Evolutionary conservation across 2,113 vertebrate species (phyloP).

Genomic region (Electrona antarctica): DNA sequence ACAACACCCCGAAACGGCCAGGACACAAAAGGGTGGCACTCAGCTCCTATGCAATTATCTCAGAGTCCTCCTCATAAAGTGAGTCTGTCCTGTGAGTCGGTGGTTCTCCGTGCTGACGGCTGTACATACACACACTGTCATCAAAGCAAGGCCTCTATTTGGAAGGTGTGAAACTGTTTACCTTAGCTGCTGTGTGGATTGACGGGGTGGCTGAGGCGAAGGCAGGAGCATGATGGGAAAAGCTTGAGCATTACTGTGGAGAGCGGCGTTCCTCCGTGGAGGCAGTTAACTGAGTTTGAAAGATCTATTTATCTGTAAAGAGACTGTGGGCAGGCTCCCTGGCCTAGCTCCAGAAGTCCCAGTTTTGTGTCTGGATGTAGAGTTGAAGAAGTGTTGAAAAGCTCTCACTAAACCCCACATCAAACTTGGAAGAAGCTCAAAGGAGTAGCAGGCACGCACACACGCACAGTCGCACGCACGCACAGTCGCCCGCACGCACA

Average conservation of each 20-base stretch:
- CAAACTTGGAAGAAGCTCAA: neutral
- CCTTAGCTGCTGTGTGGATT: slow-evolving; percentile 75
- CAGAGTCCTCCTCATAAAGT: slow-evolving; percentile 65
- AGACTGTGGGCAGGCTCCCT: slow-evolving; percentile 59
- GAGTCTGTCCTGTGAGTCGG: slow-evolving; percentile 53
- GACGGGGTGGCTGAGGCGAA: slow-evolving; percentile 64
- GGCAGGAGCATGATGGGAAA: slow-evolving; percentile 68
- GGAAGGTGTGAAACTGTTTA: slow-evolving; percentile 73
- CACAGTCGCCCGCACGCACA: neutral
- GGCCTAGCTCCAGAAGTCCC: slow-evolving; percentile 57
- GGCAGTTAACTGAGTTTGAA: slow-evolving; percentile 76
- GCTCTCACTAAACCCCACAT: slow-evolving; percentile 16
- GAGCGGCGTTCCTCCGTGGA: slow-evolving; percentile 62
- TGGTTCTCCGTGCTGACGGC: slow-evolving; percentile 48
- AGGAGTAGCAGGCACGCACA: neutral
- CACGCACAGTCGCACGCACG: neutral
- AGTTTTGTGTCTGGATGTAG: slow-evolving; percentile 52
- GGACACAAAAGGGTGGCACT: slow-evolving; percentile 64
- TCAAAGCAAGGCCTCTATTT: slow-evolving; percentile 66
- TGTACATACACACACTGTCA: slow-evolving; percentile 65
- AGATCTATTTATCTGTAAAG: slow-evolving; percentile 70
- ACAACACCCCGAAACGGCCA: slow-evolving; percentile 51
- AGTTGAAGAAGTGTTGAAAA: slow-evolving; percentile 52
- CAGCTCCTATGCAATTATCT: slow-evolving; percentile 79
- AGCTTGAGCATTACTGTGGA: slow-evolving; percentile 68